Base-by-base conservation (phyloP, 2,888 invertebrate species). In the Sthenelais limicola region DNA sequence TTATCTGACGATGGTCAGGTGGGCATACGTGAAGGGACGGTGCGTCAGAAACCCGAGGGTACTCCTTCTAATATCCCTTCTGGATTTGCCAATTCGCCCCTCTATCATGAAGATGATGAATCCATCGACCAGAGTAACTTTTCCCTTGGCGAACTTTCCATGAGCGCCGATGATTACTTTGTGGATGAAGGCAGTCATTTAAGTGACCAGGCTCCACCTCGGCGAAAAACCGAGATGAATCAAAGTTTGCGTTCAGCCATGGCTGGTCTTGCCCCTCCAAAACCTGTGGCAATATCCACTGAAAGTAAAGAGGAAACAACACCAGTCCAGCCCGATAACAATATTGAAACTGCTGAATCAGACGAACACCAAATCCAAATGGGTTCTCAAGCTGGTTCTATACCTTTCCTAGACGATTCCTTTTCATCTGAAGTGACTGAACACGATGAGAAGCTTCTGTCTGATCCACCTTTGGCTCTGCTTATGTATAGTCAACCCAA, bases 381-480 rank as follows among this genome's bases (percentile, higher is more conserved):
- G n/a, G n/a, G n/a, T n/a, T n/a, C n/a, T n/a, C n/a, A n/a, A n/a
- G n/a, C n/a, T n/a, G n/a, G n/a, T n/a, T 35, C 62, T 9, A n/a
- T 32, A 15, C 2, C 15, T 56, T 1, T 18, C 32, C 62, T 62
- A 9, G 43, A 62, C 43, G 62, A 62, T 4, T 62, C 62, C 3
- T 62, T 62, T 38, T 62, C 62, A 18, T 62, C 62, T 1, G 62
- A 62, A 21, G 62, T 62, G 62, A 62, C 62, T 1, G 62, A 62
- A 38, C 62, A 35, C 1, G 62, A 62, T 21, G 38, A 35, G 18
- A 35, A 62, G 38, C 38, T 62, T 2, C 24, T 5, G 62, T 26
- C 18, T 1, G 62, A 62, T 26, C 62, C 62, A 5, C 62, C 62
- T 1, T 38, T 62, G 62, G 62, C 62, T 1, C 24, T 62, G 15